Evolutionary conservation across 35 echinoderm and acorn worm species (phyloP), one percentile per base, ranked within the genome.

Genomic region (Patiria miniata): DNA sequence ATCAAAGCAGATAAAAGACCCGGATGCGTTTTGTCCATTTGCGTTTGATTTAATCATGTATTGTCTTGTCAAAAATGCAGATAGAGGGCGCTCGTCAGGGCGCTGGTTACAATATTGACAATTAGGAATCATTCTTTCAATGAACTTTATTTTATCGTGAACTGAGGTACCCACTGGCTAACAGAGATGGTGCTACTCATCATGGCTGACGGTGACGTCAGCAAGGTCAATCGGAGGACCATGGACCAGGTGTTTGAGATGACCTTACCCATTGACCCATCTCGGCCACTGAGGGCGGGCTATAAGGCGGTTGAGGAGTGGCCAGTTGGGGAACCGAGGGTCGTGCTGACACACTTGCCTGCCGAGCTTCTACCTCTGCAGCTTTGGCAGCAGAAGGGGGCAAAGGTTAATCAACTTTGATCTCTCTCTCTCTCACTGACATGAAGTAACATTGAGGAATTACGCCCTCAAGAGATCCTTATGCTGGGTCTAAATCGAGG

Each of bases 161-260:
- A n/a, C n/a, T n/a, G n/a, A 57, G 54, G 54, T 57, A 57, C 1
- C 54, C 54, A 57, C 1, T 57, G 54, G 54, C 22, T 57, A 57
- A n/a, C 54, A n/a, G 54, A 57, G 54, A 57, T 57, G 15, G 54
- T 57, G 15, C 2, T 57, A 1, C 54, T 57, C 15, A 57, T 57
- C 15, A n/a, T 8, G 15, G 54, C 54, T 2, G 54, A 57, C 22
- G 54, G 15, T n/a, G 54, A 57, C 54, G 15, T 57, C 22, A 18
- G 15, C 22, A 57, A 57, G 22, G 54, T 1, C 54, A 57, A 57
- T n/a, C 54, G 54, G 54, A n/a, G 15, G 22, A 4, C 54, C 54
- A 57, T 57, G 54, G 54, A 57, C 7, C 54, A 57, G 54, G 54
- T 57, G 54, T 57, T 57, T 57, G 54, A 57, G 54, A 57, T 57